Percentiles rank a stretch among this genome's conserved stretches.
phyloP scores from a whole-genome alignment of 2,888 invertebrate genomes.

The Parnassius mnemosyne region DNA sequence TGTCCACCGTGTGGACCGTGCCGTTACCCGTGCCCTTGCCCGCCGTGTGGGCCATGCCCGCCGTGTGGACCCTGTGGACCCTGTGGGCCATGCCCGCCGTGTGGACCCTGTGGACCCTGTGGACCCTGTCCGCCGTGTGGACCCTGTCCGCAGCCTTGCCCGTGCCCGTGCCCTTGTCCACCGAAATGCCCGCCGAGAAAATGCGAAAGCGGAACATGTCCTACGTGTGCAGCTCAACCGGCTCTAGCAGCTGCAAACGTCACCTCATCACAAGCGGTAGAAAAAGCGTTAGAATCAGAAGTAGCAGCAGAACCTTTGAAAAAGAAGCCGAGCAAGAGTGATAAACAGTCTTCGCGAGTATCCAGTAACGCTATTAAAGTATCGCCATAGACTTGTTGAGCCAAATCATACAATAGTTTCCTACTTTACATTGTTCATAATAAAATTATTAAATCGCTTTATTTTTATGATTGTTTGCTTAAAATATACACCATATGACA shows the following conservation, averaged over 20 bases:
- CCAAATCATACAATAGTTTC: no score
- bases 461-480: neutral
- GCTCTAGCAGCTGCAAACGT: constrained; percentile 24
- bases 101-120: constrained; percentile 41
- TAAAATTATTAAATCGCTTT: no score
- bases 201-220: constrained; percentile 35
- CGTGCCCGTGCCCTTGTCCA: constrained; percentile 36
- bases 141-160: constrained; percentile 32
- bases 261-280: constrained; percentile 8
- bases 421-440: no score
- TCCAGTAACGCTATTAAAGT: constrained; percentile 8
- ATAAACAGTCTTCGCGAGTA: constrained; percentile 7
- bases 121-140: constrained; percentile 34
- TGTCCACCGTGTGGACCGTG: constrained; percentile 43
- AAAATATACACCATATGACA: neutral
- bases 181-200: constrained; percentile 39
- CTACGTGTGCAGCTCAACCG: constrained; percentile 33
- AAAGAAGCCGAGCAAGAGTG: constrained; percentile 4
- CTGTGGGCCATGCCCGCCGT: constrained; percentile 36
- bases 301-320: neutral
- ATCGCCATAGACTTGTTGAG: constrained; percentile 1
- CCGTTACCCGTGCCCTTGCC: constrained; percentile 35
- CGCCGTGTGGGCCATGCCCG: constrained; percentile 34
- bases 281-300: constrained; percentile 20
- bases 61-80: constrained; percentile 40